phyloP scores from a whole-genome alignment of 30 jellyfish, hydroid and myxozoan genomes.

The Phacellophora camtschatica region DNA sequence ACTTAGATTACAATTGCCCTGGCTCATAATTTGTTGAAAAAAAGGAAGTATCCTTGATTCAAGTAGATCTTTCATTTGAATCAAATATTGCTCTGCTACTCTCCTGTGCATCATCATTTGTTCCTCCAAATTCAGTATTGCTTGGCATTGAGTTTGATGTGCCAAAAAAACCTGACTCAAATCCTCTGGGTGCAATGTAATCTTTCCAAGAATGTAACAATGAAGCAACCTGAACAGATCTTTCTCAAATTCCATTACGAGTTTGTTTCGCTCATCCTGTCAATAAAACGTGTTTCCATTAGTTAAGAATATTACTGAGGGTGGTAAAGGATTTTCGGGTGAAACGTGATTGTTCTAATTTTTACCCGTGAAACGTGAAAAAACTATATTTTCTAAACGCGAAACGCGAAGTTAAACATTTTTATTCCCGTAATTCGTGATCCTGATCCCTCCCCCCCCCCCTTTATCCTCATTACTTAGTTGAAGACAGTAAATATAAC shows the following conservation, averaged over 20 bases:
- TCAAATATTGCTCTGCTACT: constrained; percentile 53
- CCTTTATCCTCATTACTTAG: too few species aligned
- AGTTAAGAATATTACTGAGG: too few species aligned
- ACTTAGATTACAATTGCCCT: constrained; percentile 16
- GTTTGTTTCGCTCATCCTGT: constrained; percentile 43
- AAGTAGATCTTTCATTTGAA: constrained; percentile 69
- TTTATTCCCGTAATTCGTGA: too few species aligned
- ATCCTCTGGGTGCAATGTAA: constrained; percentile 75
- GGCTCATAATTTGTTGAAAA: constrained; percentile 5
- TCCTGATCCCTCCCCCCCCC: too few species aligned
- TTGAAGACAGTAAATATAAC: too few species aligned
- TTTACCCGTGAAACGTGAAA: too few species aligned
- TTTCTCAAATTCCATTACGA: constrained; percentile 61
- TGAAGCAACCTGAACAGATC: constrained; percentile 78
- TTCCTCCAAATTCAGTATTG: constrained; percentile 62
- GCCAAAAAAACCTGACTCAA: constrained; percentile 54
- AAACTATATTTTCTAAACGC: too few species aligned
- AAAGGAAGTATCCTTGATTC: constrained; percentile 70
- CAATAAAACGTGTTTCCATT: too few species aligned
- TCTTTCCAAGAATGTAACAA: constrained; percentile 79
- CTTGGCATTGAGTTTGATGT: constrained; percentile 37
- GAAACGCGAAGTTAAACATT: too few species aligned
- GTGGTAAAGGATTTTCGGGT: too few species aligned
- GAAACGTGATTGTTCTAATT: too few species aligned
- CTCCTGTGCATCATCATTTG: constrained; percentile 60